Evolutionary conservation across 2,888 invertebrate genomes (phyloP), one percentile per base, ranked within the genome.

Genomic region (Gymnoscelis rufifasciata): DNA sequence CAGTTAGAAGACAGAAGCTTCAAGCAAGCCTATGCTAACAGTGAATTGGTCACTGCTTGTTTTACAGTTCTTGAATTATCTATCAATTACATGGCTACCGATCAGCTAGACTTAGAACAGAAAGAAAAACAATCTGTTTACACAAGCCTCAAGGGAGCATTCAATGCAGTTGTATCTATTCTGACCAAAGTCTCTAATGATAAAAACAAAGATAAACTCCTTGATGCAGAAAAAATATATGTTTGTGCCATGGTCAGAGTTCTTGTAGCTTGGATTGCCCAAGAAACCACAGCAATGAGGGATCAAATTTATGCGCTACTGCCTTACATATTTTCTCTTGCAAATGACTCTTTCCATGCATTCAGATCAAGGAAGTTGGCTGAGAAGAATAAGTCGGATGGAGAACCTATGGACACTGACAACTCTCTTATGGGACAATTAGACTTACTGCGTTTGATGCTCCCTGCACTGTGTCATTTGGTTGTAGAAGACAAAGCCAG

Each of bases 91-190:
- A 94, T 96, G 87, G 91, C 93, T 26, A 92, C 91, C 0, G 95
- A 95, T 75, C 93, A 93, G 57, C 74, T 96, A 33, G 95, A 96
- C 64, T 87, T 97, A 57, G 96, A 96, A 62, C 94, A 95, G 62
- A 96, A 95, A 71, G 97, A 97, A 70, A 95, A 96, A 63, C 95
- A 96, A 71, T 95, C 96, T 30, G 90, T 97, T 0, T 97, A 97
- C 67, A 95, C 95, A 0, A 95, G 96, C 5, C 83, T 97, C 1
- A 97, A 96, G 73, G 96, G 95, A 38, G 95, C 96, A 2, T 96
- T 96, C 68, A 92, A 94, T 54, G 95, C 95, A 44, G 91, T 96
- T 31, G 90, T 96, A 41, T 91, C 92, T 15, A 90, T 95, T 40
- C 72, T 96, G 7, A 91, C 90, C 1, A 92, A 93, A 62, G 90